Evolutionary conservation across 2,797 vertebrate genomes (phyloP).

Genomic region (Notamacropus eugenii): DNA sequence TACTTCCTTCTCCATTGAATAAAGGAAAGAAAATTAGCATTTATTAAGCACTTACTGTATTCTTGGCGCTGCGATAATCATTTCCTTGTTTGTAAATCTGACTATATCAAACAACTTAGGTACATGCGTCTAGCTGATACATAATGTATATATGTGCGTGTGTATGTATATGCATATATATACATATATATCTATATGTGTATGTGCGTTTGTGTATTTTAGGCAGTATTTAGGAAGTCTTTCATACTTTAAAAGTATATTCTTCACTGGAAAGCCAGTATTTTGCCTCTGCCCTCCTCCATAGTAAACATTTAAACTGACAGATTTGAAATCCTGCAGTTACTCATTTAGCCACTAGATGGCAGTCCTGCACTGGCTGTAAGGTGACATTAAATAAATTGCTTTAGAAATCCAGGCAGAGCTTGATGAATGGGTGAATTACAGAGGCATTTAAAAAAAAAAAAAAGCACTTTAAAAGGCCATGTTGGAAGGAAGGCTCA

Average conservation of each 20-base stretch:
- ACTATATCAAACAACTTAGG: background rate
- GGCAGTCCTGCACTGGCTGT: background rate
- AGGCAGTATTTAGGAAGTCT: background rate
- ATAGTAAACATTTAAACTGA: background rate
- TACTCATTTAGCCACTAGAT: background rate
- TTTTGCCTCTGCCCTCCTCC: background rate
- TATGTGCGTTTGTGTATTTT: background rate
- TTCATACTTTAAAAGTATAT: background rate
- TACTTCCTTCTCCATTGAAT: background rate
- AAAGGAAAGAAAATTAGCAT: background rate
- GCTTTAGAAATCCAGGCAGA: background rate
- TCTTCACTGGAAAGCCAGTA: background rate
- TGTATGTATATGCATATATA: too few relatives aligned
- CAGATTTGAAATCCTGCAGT: background rate
- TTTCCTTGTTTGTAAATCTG: constrained; percentile 11
- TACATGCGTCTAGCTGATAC: background rate
- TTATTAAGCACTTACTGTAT: background rate
- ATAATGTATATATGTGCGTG: background rate
- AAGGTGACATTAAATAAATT: background rate
- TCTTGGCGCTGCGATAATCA: background rate
- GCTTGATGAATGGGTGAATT: background rate
- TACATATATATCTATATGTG: background rate
- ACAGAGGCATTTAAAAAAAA: background rate
- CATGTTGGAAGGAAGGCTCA: background rate
- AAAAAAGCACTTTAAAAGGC: background rate